phyloP scores from a whole-genome alignment of 2,888 invertebrate genomes.

The Tetramorium bicarinatum region DNA sequence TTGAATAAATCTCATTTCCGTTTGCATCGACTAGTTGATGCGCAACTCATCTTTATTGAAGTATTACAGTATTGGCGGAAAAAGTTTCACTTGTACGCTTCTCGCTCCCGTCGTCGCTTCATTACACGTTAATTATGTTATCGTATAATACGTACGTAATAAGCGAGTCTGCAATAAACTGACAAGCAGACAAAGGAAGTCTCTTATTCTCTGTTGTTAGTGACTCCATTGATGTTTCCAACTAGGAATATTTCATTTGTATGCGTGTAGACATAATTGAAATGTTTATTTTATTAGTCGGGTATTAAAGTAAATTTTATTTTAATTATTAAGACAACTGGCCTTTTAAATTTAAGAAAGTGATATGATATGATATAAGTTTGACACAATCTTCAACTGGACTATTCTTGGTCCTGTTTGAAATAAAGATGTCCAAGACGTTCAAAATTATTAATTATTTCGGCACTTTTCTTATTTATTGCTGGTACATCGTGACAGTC shows the following conservation, averaged over 20 bases:
- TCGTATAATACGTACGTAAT: slow-evolving; percentile 23
- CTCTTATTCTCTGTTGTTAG: not conserved
- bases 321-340: not conserved
- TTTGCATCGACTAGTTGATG: not conserved
- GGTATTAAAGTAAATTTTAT: not conserved
- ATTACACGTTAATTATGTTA: slow-evolving; percentile 19
- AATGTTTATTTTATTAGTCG: slow-evolving; percentile 20
- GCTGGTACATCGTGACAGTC: no score
- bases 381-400: not conserved
- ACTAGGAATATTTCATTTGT: not conserved
- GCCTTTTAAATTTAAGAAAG: not conserved
- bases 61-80: slow-evolving; percentile 1
- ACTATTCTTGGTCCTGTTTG: not conserved
- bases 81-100: slow-evolving; percentile 6
- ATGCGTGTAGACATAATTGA: not conserved
- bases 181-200: slow-evolving; percentile 15
- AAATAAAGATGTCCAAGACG: not conserved
- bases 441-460: not conserved
- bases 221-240: slow-evolving; percentile 3
- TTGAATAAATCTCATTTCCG: not conserved
- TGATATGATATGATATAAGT: slow-evolving; percentile 1
- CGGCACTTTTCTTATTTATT: no score
- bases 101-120: not conserved
- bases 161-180: slow-evolving; percentile 18
- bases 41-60: not conserved